Evolutionary conservation across 2,888 invertebrate species (phyloP).

Genomic region (Drosophila buzzatii): DNA sequence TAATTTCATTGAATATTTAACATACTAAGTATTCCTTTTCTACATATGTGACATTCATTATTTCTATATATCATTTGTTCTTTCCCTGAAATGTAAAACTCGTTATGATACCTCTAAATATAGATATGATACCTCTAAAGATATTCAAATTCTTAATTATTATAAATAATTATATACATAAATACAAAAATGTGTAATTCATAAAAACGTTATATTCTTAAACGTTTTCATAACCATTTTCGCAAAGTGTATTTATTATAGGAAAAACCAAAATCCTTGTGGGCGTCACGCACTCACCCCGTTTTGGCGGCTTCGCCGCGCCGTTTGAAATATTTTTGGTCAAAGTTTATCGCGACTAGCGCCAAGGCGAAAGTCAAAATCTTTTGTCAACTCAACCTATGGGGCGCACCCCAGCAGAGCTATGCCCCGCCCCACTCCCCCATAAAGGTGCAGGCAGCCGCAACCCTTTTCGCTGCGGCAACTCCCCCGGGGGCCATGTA

Average conservation of each 20-base stretch:
- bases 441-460: slow-evolving; percentile 66
- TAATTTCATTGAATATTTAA: no score
- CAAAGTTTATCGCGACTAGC: slow-evolving; percentile 74
- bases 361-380: slow-evolving; percentile 70
- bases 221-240: background rate
- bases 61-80: no score
- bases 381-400: slow-evolving; percentile 74
- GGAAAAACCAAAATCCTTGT: slow-evolving; percentile 31
- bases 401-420: background rate
- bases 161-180: no score
- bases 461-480: slow-evolving; percentile 70
- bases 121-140: no score
- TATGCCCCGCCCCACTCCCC: slow-evolving; percentile 5
- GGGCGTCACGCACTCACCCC: slow-evolving; percentile 37
- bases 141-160: no score
- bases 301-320: slow-evolving; percentile 28
- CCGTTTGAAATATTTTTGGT: slow-evolving; percentile 80
- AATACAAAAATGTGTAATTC: no score
- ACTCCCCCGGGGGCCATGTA: slow-evolving; percentile 58
- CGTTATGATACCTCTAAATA: no score
- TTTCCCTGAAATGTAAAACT: no score
- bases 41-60: no score
- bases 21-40: no score
- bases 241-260: slow-evolving; percentile 49
- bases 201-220: no score